These are phyloP conservation scores for Lepeophtheirus salmonis DNA, from an alignment of 1,140 invertebrate species.

Conservation along the genomic window DNA sequence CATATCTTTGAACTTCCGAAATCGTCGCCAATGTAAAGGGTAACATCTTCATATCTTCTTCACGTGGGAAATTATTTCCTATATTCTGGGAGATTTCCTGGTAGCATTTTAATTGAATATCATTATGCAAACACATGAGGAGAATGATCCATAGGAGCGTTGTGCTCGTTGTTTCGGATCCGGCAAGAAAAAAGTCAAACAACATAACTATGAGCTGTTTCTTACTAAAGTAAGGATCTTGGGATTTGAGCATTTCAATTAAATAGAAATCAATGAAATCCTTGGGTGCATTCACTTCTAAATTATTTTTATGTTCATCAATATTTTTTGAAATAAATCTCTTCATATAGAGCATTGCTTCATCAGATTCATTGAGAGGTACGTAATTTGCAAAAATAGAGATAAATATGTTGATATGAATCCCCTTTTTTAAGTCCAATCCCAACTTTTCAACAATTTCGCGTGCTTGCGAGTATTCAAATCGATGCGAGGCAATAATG, in stretches of 20 bases:
- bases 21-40: not conserved
- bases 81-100: constrained; percentile 26
- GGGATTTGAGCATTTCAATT: constrained; percentile 23
- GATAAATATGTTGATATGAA: not conserved
- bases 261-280: constrained; percentile 31
- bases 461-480: not conserved
- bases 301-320: constrained; percentile 25
- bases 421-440: not conserved
- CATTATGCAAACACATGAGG: constrained; percentile 24
- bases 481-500: not conserved
- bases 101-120: constrained; percentile 25
- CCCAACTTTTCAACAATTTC: not conserved
- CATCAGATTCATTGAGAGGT: not conserved
- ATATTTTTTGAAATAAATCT: constrained; percentile 19
- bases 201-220: constrained; percentile 21
- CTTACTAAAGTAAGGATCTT: constrained; percentile 7
- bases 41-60: not conserved
- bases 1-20: not conserved
- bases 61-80: constrained; percentile 19
- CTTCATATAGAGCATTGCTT: not conserved
- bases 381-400: not conserved
- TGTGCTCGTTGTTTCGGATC: constrained; percentile 26
- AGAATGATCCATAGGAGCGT: constrained; percentile 27
- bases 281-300: constrained; percentile 24
- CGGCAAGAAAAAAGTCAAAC: constrained; percentile 24